Evolutionary conservation across 1,140 invertebrate genomes (phyloP).

Genomic region (Rhynchophorus ferrugineus): DNA sequence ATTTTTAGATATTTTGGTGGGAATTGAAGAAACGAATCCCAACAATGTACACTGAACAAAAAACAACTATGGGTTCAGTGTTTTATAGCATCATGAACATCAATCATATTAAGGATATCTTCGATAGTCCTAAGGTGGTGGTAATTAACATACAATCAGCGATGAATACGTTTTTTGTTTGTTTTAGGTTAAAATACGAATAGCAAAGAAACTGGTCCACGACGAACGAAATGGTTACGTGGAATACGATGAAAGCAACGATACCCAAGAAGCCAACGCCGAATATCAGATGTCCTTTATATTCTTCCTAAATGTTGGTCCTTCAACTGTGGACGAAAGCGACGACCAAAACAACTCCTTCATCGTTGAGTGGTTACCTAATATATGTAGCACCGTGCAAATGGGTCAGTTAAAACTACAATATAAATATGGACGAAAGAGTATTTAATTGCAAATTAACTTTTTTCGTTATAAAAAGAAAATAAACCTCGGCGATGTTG

Average conservation of each 20-base stretch:
- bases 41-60: conserved; percentile 52
- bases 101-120: conserved; percentile 66
- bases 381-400: conserved; percentile 20
- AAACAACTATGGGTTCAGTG: conserved; percentile 54
- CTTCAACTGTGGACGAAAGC: conserved; percentile 32
- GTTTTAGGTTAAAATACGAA: conserved; percentile 33
- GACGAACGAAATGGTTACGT: conserved; percentile 25
- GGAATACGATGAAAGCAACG: conserved; percentile 27
- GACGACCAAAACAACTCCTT: conserved; percentile 31
- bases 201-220: conserved; percentile 30
- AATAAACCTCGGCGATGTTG: no score
- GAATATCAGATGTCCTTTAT: conserved; percentile 26
- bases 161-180: no score
- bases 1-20: conserved; percentile 56
- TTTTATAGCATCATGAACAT: conserved; percentile 71
- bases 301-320: conserved; percentile 32
- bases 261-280: conserved; percentile 8
- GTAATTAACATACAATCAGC: not conserved
- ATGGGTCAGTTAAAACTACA: conserved; percentile 31
- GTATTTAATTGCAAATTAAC: conserved; percentile 24
- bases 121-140: conserved; percentile 59
- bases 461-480: no score
- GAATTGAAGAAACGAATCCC: conserved; percentile 63
- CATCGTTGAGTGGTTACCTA: conserved; percentile 30
- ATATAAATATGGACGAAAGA: conserved; percentile 33